A percentile compares a stretch with the other conserved stretches of the same genome.
Conservation (phyloP, 2,888 invertebrate genomes). For the Drosophila anomelani region DNA sequence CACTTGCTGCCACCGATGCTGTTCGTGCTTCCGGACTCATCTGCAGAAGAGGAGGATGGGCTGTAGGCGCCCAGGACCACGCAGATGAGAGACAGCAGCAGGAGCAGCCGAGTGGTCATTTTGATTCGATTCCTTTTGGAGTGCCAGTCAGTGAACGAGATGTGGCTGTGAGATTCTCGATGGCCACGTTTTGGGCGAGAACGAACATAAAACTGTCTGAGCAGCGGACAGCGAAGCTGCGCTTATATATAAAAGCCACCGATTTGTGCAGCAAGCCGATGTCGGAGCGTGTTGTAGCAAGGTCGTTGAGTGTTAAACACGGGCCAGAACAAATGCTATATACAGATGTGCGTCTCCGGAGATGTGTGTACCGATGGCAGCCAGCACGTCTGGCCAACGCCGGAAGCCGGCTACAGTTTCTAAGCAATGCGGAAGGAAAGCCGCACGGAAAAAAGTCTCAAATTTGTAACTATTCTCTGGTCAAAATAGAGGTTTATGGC, state of each 20-base stretch:
- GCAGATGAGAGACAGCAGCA: conserved; percentile 15
- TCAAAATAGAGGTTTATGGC: too few relatives aligned
- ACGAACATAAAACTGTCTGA: conserved; percentile 56
- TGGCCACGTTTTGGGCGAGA: conserved; percentile 18
- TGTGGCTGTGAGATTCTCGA: background rate
- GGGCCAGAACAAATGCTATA: conserved; percentile 59
- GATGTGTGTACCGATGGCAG: conserved; percentile 9
- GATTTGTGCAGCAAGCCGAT: conserved; percentile 24
- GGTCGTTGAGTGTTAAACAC: conserved; percentile 62
- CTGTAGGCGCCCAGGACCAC: conserved; percentile 22
- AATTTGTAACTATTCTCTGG: background rate
- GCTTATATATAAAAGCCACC: conserved; percentile 54
- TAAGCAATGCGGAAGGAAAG: conserved; percentile 40
- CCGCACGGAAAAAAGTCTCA: conserved; percentile 5
- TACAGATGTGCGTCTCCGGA: background rate
- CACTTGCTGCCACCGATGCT: conserved; percentile 59
- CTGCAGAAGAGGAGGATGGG: conserved; percentile 32
- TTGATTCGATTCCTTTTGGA: background rate
- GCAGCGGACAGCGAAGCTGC: conserved; percentile 50
- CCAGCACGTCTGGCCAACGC: conserved; percentile 42
- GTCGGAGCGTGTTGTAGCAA: conserved; percentile 68
- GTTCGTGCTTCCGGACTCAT: conserved; percentile 41
- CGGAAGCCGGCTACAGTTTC: conserved; percentile 27
- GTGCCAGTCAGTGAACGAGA: background rate
- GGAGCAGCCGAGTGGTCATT: conserved; percentile 40